Percentiles rank a stretch among this genome's conserved stretches.
phyloP scores from a whole-genome alignment of 2,797 vertebrate species.

The Scolopax bukidnonensis region DNA sequence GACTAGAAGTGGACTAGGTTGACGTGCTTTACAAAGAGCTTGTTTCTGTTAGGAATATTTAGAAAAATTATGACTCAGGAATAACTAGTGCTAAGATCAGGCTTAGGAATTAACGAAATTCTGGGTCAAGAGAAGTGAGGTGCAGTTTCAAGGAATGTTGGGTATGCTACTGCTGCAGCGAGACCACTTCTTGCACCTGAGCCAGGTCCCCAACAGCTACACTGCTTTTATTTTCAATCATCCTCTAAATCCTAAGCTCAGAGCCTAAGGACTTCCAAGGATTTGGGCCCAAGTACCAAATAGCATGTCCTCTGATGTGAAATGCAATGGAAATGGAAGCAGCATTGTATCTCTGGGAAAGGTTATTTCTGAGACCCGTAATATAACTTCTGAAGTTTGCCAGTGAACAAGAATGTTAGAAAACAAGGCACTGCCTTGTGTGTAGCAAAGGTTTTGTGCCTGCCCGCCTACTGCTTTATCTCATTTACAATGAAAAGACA shows the following conservation, averaged over 20 bases:
- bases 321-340: background rate
- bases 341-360: background rate
- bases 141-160: background rate
- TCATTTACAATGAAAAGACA: background rate
- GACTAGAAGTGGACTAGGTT: background rate
- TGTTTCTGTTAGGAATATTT: background rate
- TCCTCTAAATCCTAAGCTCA: background rate
- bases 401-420: background rate
- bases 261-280: background rate
- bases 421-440: background rate
- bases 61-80: background rate
- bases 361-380: background rate
- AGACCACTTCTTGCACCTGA: accelerated
- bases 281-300: background rate
- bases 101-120: background rate
- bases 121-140: background rate
- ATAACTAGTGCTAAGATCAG: background rate
- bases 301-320: background rate
- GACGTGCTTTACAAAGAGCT: background rate
- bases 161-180: background rate
- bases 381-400: background rate
- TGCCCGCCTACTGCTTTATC: background rate
- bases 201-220: background rate
- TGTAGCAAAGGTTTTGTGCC: background rate
- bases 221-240: background rate